These are phyloP conservation scores for Dendrolimus kikuchii DNA, from an alignment of 1,140 invertebrate species.

Conservation along the genomic window DNA sequence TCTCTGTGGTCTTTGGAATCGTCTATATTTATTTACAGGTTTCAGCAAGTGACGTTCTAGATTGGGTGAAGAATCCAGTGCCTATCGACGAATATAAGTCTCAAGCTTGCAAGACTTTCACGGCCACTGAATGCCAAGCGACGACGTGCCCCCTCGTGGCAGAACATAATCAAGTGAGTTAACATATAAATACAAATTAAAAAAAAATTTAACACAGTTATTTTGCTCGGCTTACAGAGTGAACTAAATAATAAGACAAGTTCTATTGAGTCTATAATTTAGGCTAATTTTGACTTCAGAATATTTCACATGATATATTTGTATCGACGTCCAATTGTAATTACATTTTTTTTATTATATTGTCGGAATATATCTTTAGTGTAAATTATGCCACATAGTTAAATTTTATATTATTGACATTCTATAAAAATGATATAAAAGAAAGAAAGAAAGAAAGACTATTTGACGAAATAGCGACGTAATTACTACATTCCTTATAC, in stretches of 20 bases:
- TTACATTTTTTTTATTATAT: neutral
- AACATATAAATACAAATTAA: no score
- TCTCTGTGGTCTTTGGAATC: neutral
- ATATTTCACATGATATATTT: neutral
- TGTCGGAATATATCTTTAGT: neutral
- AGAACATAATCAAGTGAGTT: conserved; percentile 35
- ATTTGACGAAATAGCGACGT: no score
- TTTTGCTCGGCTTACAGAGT: no score
- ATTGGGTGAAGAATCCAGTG: conserved; percentile 40
- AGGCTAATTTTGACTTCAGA: neutral
- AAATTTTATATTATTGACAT: no score
- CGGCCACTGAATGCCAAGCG: conserved; percentile 14
- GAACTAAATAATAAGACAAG: no score
- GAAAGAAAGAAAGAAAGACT: no score
- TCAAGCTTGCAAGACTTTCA: conserved; percentile 27
- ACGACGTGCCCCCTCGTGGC: conserved; percentile 25
- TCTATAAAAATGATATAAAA: no score
- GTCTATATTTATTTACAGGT: conserved; percentile 18
- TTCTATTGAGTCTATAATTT: no score
- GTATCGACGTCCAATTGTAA: neutral
- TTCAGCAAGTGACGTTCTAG: conserved; percentile 28
- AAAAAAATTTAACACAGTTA: no score
- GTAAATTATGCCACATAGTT: no score
- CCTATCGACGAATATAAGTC: conserved; percentile 26
- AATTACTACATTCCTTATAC: no score